These are phyloP conservation scores for Tachycineta bicolor DNA, from an alignment of 2,113 vertebrate species.

Conservation along the genomic window DNA sequence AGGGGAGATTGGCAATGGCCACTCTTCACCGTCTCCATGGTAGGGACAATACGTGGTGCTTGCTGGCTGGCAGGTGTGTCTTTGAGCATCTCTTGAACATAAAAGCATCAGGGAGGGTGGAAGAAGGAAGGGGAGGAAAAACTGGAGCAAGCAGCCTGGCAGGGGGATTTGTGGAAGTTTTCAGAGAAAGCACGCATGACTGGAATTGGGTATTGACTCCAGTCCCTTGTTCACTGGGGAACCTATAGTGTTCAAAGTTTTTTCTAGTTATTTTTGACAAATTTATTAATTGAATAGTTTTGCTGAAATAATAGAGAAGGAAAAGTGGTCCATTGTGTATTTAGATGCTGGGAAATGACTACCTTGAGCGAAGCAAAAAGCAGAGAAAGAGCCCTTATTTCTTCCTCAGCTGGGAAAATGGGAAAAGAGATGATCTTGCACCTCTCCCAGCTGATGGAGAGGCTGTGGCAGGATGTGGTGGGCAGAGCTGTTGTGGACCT, in stretches of 20 bases:
- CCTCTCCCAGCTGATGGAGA: neutral
- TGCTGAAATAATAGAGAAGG: neutral
- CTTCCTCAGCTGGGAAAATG: neutral
- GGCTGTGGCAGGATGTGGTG: neutral
- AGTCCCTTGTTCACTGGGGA: neutral
- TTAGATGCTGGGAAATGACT: neutral
- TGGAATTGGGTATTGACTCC: neutral
- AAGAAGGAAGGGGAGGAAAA: neutral
- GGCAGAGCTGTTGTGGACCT: neutral
- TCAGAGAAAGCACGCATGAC: neutral
- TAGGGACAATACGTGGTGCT: slow-evolving; percentile 45
- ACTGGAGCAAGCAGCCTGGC: neutral
- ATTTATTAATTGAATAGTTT: neutral
- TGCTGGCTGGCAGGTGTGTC: slow-evolving; percentile 20
- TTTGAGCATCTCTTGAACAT: slow-evolving; percentile 24
- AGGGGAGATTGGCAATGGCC: neutral
- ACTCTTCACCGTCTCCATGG: neutral
- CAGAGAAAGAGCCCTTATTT: neutral
- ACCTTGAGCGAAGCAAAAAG: neutral
- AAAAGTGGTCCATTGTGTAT: neutral
- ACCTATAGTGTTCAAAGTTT: neutral
- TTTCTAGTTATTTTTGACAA: neutral
- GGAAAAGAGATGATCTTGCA: neutral
- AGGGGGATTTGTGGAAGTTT: neutral
- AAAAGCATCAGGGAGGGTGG: neutral